phyloP scores from a whole-genome alignment of 1,140 invertebrate species.

The Penaeus chinensis region DNA sequence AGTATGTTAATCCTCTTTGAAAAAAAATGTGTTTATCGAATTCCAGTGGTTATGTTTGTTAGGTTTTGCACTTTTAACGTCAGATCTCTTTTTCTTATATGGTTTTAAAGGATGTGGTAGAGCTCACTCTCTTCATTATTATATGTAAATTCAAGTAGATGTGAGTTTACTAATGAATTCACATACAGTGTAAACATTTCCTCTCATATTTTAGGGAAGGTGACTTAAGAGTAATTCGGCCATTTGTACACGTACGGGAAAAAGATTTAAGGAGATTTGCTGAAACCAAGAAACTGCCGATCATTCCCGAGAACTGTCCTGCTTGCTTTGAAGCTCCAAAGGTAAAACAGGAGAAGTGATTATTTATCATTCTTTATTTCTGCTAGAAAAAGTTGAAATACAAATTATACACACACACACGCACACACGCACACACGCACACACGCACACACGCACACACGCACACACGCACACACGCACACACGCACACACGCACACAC shows the following conservation, averaged over 20 bases:
- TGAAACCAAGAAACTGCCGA: conserved; percentile 76
- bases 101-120: no score
- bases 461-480: no score
- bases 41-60: background rate
- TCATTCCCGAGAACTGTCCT: conserved; percentile 75
- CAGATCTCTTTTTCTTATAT: no score
- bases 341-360: conserved; percentile 66
- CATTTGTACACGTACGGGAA: conserved; percentile 88
- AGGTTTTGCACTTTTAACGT: no score
- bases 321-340: conserved; percentile 76
- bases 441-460: no score
- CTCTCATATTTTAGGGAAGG: conserved; percentile 74
- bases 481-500: no score
- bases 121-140: no score
- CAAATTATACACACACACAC: no score
- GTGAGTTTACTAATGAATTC: no score
- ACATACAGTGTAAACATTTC: background rate
- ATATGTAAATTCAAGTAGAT: no score
- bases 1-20: conserved; percentile 66
- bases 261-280: conserved; percentile 79
- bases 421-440: no score
- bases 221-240: conserved; percentile 85
- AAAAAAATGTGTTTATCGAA: background rate
- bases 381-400: background rate
- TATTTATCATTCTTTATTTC: background rate